Evolutionary conservation across 1,140 invertebrate species (phyloP), one percentile per base, ranked within the genome.

Genomic region (Listronotus oregonensis): DNA sequence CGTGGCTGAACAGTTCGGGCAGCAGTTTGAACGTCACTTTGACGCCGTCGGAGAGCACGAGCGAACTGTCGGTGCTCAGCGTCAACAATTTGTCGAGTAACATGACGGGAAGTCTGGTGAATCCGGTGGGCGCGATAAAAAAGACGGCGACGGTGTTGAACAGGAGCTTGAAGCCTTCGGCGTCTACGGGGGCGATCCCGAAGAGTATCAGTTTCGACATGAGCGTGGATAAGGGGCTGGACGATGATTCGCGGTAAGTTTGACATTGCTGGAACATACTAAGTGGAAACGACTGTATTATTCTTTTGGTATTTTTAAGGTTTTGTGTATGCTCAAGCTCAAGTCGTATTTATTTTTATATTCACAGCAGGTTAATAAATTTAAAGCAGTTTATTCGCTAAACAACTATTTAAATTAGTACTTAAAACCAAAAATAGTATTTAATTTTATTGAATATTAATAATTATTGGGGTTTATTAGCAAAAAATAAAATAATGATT

Each of bases 161-260:
- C 12, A 46, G 66, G 40, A 66, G 37, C 51, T 59, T 69, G 7
- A 90, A 89, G 75, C 81, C 82, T 0, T 81, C 75, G 11, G 81
- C 82, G 11, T 89, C 89, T 0, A 92, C 90, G 0, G 92, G 92
- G 6, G 90, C 92, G 0, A n/a, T 95, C 75, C 92, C 92, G 7
- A 95, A 95, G 80, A 94, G 92, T 71, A 95, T 95, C 67, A 94
- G 91, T 74, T 95, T 95, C 74, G 93, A 95, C 81, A 92, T 93
- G 78, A 93, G 91, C 4, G 92, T 92, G 0, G 91, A 95, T 73
- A 89, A 92, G 65, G n/a, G 88, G 5, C 39, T 65, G 34, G 62
- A 66, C 10, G 59, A 64, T 60, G 64, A 63, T 14, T 55, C 56
- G 1, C 27, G 60, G 58, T 61, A n/a, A n/a, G n/a, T n/a, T n/a